phyloP scores from a whole-genome alignment of 2,113 vertebrate genomes.

The Leucoraja erinaceus region DNA sequence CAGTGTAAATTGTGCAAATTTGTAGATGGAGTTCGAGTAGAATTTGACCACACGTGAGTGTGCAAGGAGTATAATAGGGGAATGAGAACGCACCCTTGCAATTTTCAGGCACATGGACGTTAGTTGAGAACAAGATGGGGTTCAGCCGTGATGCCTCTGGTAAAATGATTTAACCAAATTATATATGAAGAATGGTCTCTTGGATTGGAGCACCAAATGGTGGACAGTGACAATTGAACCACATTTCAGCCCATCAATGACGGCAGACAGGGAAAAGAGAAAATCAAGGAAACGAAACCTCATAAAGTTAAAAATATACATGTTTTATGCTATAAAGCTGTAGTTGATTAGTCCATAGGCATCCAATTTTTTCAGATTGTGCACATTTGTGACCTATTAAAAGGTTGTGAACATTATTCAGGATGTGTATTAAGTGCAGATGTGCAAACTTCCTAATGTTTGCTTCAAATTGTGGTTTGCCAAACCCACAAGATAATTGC shows the following conservation, averaged over 20 bases:
- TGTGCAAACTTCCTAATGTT: conserved; percentile 32
- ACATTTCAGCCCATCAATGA: background rate
- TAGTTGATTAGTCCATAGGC: conserved; percentile 4
- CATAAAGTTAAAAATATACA: background rate
- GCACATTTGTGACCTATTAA: conserved; percentile 31
- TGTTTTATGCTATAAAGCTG: background rate
- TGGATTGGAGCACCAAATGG: background rate
- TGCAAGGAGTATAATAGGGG: too few species aligned
- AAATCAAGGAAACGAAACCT: background rate
- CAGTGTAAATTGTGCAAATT: too few species aligned
- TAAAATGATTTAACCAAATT: background rate
- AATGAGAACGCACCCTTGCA: too few species aligned
- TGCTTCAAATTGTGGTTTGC: conserved; percentile 30
- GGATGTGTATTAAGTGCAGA: conserved; percentile 23
- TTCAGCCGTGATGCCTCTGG: background rate
- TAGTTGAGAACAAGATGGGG: background rate
- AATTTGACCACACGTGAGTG: too few species aligned
- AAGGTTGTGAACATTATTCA: conserved; percentile 35
- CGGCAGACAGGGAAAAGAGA: background rate
- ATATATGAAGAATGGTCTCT: background rate
- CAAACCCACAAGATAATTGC: conserved; percentile 28
- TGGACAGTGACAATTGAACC: background rate
- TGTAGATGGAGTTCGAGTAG: too few species aligned
- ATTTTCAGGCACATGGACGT: background rate
- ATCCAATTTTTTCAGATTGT: conserved; percentile 21